A percentile compares a stretch with the other conserved stretches of the same genome.
Evolutionary conservation across 2,888 invertebrate genomes (phyloP).

Genomic region (Idaea straminata): DNA sequence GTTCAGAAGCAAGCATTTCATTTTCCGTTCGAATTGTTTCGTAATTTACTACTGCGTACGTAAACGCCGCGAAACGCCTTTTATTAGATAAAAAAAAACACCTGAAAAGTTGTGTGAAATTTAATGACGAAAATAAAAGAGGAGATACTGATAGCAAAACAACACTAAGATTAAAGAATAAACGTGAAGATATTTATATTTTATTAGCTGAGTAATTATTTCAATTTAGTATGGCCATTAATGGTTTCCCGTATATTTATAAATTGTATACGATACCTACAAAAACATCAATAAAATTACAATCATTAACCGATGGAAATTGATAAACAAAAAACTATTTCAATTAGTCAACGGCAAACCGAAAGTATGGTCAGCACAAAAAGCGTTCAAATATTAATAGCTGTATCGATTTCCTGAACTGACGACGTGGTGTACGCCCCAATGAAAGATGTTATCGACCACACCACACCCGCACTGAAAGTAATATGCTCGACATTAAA

Average conservation of each 20-base stretch:
- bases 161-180: not conserved
- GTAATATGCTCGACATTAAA: constrained; percentile 34
- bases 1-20: constrained; percentile 76
- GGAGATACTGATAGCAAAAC: not conserved
- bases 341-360: constrained; percentile 56
- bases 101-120: not conserved
- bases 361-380: constrained; percentile 50
- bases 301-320: constrained; percentile 36
- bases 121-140: not conserved
- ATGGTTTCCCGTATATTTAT: too few relatives aligned
- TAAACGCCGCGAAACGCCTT: constrained; percentile 58
- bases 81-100: constrained; percentile 57
- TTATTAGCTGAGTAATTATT: too few relatives aligned
- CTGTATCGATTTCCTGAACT: constrained; percentile 55
- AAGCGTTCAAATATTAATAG: constrained; percentile 73
- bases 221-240: too few relatives aligned
- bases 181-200: not conserved
- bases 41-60: constrained; percentile 72
- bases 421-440: constrained; percentile 55
- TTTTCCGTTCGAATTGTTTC: constrained; percentile 76
- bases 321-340: constrained; percentile 58
- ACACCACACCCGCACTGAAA: constrained; percentile 58
- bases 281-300: constrained; percentile 21
- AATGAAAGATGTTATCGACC: constrained; percentile 70
- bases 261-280: constrained; percentile 2